Evolutionary conservation across 2,797 vertebrate species (phyloP), one percentile per base, ranked within the genome.

Genomic region (Premnoplex brunnescens): DNA sequence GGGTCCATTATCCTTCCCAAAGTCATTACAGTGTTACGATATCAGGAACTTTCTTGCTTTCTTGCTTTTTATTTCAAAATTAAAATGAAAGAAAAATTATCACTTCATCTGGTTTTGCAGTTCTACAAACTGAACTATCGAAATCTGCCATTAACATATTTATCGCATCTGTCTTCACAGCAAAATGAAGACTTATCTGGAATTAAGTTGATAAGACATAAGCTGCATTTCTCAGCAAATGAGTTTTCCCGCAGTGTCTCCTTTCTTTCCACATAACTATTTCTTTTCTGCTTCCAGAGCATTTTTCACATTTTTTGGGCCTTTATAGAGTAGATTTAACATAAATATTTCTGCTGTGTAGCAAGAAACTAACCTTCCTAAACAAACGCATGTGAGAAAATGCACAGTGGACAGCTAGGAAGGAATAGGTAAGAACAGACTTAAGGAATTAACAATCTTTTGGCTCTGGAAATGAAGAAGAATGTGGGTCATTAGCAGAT

Each of bases 151-250:
- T 97, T 97, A 92, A 84, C 93, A 86, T 96, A 95, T 85, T 96
- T 96, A 95, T 95, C 89, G 0, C 82, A 93, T 94, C 91, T 92
- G 91, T 95, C 95, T 89, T 88, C 95, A 75, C 87, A 88, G 92
- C 69, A 76, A 94, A 95, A 95, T 92, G 92, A 94, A 91, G 87
- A 95, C 95, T 95, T 94, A 96, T 95, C 95, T 94, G 82, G 89
- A 96, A 97, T 94, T 91, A 95, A 94, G 89, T 78, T 94, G 93
- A 96, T 96, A 95, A 96, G 91, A 84, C 89, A 85, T 81, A 96
- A 96, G 82, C 87, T 77, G 43, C 55, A 74, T 82, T 93, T 92
- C 91, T 83, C 88, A 91, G 92, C 73, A 94, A 93, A 97, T 88
- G 76, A 85, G 48, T 95, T 97, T 95, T 94, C 66, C 37, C 84